phyloP scores from a whole-genome alignment of 2,797 vertebrate species.

The Anguilla megastoma region DNA sequence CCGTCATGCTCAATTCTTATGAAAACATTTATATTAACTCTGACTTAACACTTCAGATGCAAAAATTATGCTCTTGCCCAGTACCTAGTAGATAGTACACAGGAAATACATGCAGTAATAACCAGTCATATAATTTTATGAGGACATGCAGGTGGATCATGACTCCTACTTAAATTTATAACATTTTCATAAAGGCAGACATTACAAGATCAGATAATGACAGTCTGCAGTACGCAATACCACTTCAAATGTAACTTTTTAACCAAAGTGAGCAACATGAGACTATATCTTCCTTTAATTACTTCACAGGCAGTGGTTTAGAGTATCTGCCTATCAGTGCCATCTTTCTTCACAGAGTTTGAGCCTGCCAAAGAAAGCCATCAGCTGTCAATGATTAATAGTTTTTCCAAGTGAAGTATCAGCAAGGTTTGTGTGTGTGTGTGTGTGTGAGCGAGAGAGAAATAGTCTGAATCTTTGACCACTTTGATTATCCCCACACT shows the following conservation, averaged over 20 bases:
- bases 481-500: not conserved
- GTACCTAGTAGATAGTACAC: not conserved
- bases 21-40: not conserved
- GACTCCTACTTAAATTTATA: not conserved
- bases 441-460: conserved; percentile 10
- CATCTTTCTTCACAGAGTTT: not conserved
- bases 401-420: not conserved
- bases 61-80: not conserved
- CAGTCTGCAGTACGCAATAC: not conserved
- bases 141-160: not conserved
- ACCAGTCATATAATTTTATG: not conserved
- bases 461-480: not conserved
- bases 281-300: not conserved
- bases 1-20: not conserved
- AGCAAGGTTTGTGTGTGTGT: not conserved
- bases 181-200: not conserved
- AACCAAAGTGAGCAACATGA: not conserved
- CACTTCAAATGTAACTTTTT: not conserved
- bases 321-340: not conserved
- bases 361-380: not conserved
- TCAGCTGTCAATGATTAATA: conserved; percentile 3
- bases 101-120: not conserved
- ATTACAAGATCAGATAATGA: not conserved
- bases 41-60: not conserved
- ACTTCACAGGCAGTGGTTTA: not conserved